Base-by-base conservation (phyloP, 2,113 vertebrate genomes). In the Chionomys nivalis region DNA sequence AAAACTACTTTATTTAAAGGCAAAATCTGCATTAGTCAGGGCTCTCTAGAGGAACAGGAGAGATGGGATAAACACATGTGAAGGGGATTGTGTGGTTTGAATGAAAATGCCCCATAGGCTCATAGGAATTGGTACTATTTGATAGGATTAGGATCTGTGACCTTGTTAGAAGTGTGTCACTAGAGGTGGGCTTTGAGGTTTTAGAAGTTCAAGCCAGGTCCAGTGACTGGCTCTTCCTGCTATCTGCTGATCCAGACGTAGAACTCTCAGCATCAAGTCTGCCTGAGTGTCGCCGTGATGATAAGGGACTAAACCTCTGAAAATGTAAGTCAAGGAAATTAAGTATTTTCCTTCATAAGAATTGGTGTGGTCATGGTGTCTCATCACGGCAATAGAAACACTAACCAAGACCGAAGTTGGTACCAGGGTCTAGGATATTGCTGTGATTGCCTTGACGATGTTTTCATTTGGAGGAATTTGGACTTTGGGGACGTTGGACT, bases 1-100 rank as follows among this genome's bases (percentile, higher is more conserved):
- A 70, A 1, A 87, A 78, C 65, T 70, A 42, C 28, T 97, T 70
- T 26, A 65, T 76, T 89, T 95, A 91, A 28, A 91, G 72, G 83
- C 44, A 92, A 66, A 89, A 83, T 31, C 44, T 47, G 44, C 9
- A 31, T 33, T 49, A 49, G 76, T 78, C 28, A 78, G 28, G 47
- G 44, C 47, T 76, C 23, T 76, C 39, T 24, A 4, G 21, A 76
- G 73, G 39, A 76, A 76, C 11, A 24, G 73, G 42, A 42, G 21
- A 52, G 2, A 75, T 12, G 44, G 21, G 73, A 76, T 44, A 26
- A 39, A 44, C 5, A 12, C 26, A 44, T 28, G 24, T 44, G 24
- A 44, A 44, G 12, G 39, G 65, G 12, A 13, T 66, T 66, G 65
- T 66, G 28, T 31, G 73, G 73, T 33, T n/a, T n/a, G 68, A 21